These are phyloP conservation scores for Solea senegalensis DNA, from an alignment of 2,113 vertebrate species.

Conservation along the genomic window DNA sequence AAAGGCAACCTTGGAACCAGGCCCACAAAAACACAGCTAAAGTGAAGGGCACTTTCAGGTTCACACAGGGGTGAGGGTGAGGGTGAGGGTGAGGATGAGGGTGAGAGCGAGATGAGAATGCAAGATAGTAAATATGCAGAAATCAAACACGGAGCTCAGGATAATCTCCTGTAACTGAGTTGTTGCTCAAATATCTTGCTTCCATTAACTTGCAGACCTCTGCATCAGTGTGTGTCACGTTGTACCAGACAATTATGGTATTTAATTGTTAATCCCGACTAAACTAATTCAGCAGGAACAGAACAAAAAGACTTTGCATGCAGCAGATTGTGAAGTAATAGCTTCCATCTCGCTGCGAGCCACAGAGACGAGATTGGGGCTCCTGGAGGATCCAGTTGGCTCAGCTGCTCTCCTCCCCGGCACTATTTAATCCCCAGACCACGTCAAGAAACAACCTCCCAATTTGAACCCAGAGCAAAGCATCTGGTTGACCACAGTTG, in stretches of 20 bases:
- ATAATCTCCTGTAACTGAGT: conserved; percentile 1
- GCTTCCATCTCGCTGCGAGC: conserved; percentile 20
- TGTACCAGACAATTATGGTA: not conserved
- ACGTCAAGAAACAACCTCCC: conserved; percentile 62
- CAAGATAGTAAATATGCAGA: conserved; percentile 28
- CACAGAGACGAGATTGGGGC: conserved; percentile 12
- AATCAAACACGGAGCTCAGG: conserved; percentile 21
- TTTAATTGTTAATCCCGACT: conserved; percentile 13
- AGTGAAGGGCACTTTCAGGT: conserved; percentile 24
- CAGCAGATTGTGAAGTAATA: conserved; percentile 15
- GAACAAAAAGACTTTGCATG: conserved; percentile 1
- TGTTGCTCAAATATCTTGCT: conserved; percentile 17
- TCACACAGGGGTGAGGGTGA: conserved; percentile 25
- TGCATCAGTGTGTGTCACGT: conserved; percentile 4
- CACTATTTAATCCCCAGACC: conserved; percentile 49
- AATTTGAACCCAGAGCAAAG: conserved; percentile 53
- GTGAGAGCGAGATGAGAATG: conserved; percentile 41
- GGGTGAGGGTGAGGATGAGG: conserved; percentile 14
- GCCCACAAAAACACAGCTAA: conserved; percentile 21
- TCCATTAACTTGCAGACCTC: conserved; percentile 39
- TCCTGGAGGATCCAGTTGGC: conserved; percentile 31
- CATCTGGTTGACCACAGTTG: conserved; percentile 64
- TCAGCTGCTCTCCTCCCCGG: conserved; percentile 50
- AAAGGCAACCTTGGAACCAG: not conserved
- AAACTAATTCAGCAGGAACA: conserved; percentile 22